phyloP scores from a whole-genome alignment of 2,888 invertebrate genomes.

The Saturnia japonica region DNA sequence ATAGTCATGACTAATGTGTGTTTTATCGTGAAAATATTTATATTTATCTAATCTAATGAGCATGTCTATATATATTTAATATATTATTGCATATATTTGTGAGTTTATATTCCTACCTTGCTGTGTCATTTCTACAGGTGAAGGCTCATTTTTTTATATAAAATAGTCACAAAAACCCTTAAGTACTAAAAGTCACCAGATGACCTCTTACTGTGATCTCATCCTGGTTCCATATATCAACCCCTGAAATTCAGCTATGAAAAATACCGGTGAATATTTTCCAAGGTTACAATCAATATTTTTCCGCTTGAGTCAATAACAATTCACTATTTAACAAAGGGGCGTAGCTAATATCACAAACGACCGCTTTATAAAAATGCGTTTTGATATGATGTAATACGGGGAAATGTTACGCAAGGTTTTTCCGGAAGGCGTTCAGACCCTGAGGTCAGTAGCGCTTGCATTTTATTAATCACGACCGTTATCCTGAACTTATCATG shows the following conservation, averaged over 20 bases:
- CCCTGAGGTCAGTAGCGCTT: constrained; percentile 59
- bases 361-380: constrained; percentile 54
- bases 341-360: constrained; percentile 52
- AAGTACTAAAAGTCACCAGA: no score
- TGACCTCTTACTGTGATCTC: no score
- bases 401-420: constrained; percentile 73
- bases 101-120: not conserved
- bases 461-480: constrained; percentile 52
- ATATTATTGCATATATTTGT: not conserved
- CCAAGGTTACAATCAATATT: constrained; percentile 11
- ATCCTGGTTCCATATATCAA: no score
- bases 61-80: not conserved
- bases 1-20: constrained; percentile 5
- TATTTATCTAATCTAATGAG: constrained; percentile 3
- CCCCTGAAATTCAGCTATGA: not conserved
- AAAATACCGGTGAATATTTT: not conserved
- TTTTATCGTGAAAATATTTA: not conserved
- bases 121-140: not conserved
- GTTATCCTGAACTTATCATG: not conserved
- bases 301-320: constrained; percentile 20
- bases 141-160: no score
- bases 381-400: constrained; percentile 74
- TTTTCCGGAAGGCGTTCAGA: constrained; percentile 69
- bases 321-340: constrained; percentile 45
- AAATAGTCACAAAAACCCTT: no score